Conservation (phyloP, 2,113 vertebrate genomes). For the Monopterus albus region DNA sequence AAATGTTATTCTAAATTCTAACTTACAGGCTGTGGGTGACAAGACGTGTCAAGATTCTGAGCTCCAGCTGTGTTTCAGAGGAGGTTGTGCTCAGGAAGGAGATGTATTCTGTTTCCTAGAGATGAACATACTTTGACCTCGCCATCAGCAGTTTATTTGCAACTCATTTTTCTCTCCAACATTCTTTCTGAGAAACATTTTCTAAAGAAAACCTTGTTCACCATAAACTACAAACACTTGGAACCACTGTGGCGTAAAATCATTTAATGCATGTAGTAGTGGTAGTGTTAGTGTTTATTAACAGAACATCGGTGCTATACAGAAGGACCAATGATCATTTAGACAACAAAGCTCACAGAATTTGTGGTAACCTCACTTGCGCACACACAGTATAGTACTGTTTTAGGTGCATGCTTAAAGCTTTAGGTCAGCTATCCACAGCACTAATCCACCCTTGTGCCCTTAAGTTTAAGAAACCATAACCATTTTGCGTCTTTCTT, state of each 20-base stretch:
- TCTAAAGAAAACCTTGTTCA: too few species aligned
- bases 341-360: not conserved
- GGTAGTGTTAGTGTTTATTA: too few species aligned
- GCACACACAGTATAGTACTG: not conserved
- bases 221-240: not conserved
- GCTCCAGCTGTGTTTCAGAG: conserved; percentile 21
- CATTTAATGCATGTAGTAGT: not conserved
- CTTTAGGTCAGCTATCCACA: not conserved
- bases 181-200: too few species aligned
- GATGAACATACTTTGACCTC: too few species aligned
- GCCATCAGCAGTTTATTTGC: too few species aligned
- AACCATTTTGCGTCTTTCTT: conserved; percentile 52
- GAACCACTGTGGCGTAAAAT: not conserved
- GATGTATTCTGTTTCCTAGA: too few species aligned
- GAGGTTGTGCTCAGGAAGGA: conserved; percentile 22
- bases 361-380: not conserved
- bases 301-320: not conserved
- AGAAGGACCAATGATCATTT: not conserved
- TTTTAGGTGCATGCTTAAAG: not conserved
- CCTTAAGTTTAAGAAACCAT: not conserved
- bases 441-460: too few species aligned
- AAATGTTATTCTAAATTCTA: not conserved
- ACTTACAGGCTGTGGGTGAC: conserved; percentile 2
- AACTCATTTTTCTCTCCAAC: too few species aligned
- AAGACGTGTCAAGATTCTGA: conserved; percentile 12